Evolutionary conservation across 2,113 vertebrate genomes (phyloP).

Genomic region (Elachura formosa): DNA sequence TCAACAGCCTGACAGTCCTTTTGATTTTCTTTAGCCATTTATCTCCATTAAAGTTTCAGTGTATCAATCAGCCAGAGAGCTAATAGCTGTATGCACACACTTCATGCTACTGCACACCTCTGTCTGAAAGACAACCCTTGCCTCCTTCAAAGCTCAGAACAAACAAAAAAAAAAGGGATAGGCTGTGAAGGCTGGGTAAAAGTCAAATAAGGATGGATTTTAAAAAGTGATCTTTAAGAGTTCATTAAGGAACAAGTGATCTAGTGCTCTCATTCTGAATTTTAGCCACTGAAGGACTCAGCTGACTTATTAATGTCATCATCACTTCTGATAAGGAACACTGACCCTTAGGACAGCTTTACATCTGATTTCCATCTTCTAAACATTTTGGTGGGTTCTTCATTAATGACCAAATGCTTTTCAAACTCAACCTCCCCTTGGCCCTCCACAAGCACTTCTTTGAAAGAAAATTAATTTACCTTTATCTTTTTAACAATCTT

Average conservation of each 20-base stretch:
- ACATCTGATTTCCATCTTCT: neutral
- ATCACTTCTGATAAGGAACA: neutral
- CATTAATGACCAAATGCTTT: neutral
- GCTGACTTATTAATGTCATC: neutral
- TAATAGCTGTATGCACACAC: neutral
- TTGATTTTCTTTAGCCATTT: neutral
- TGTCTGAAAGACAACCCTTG: neutral
- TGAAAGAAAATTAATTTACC: slow-evolving; percentile 64
- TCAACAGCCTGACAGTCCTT: neutral
- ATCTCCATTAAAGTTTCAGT: neutral
- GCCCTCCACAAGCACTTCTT: neutral
- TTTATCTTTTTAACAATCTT: slow-evolving; percentile 97
- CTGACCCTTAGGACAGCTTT: neutral
- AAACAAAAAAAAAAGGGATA: neutral
- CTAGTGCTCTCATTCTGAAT: neutral
- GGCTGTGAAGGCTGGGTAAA: neutral
- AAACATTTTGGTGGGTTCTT: neutral
- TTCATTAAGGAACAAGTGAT: neutral
- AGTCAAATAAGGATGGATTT: neutral
- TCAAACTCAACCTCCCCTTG: neutral
- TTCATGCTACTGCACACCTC: neutral
- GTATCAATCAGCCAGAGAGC: neutral
- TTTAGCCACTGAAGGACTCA: neutral
- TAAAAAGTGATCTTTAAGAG: neutral
- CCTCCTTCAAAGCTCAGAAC: neutral